Conservation (phyloP, 2,113 vertebrate species). For the Phrynosoma platyrhinos region DNA sequence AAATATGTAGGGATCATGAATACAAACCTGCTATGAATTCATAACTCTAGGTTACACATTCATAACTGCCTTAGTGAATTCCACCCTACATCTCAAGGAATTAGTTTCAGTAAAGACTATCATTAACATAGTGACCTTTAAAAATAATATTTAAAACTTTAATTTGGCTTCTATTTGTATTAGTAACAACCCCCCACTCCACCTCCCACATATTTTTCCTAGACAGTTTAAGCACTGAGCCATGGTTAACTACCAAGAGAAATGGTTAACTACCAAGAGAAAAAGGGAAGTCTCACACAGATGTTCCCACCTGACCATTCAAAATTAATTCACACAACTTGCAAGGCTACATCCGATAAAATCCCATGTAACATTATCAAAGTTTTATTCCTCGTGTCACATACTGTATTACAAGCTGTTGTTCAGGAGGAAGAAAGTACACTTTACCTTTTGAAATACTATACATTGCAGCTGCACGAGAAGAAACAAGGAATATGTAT, state of each 20-base stretch:
- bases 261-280: neutral
- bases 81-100: no score
- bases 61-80: no score
- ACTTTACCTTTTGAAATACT: conserved; percentile 33
- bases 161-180: conserved; percentile 26
- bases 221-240: conserved; percentile 12
- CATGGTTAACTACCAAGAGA: no score
- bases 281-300: neutral
- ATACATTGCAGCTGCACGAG: conserved; percentile 5
- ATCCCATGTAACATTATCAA: neutral
- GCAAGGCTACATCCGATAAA: neutral
- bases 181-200: conserved; percentile 8
- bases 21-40: no score
- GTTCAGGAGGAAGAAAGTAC: conserved; percentile 16
- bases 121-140: neutral
- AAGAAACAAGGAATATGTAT: conserved; percentile 39
- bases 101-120: neutral
- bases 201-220: conserved; percentile 7
- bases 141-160: neutral
- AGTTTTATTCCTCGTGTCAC: conserved; percentile 32
- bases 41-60: no score
- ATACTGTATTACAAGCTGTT: conserved; percentile 17
- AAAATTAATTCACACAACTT: conserved; percentile 15
- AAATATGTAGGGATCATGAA: no score
- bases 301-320: neutral